Evolutionary conservation across 2,113 vertebrate species (phyloP), one percentile per base, ranked within the genome.

Genomic region (Elanoides forficatus): DNA sequence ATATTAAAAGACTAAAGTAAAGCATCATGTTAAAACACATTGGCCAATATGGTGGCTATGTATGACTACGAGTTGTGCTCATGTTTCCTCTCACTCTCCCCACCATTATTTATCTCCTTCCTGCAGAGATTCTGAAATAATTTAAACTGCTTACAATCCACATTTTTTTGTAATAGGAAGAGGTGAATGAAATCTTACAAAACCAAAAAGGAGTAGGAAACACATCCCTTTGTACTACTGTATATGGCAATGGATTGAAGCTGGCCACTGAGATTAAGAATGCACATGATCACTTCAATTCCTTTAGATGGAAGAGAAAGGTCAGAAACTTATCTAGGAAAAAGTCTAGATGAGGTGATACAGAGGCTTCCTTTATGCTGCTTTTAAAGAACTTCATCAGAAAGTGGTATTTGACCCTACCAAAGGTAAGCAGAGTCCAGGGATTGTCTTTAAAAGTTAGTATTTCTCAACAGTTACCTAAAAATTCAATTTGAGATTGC

Each of bases 341-440:
- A 92, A 90, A 81, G 75, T 75, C 63, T 75, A 86, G 88, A 88
- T 81, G 55, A 95, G 86, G 68, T 89, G 80, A 92, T 58, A 92
- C 4, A 91, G 68, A 71, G 50, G 59, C 26, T 93, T 94, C 76
- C 79, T 94, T 97, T 93, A 88, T 52, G 68, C 73, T 88, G 40
- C 68, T 95, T 94, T 95, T 88, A 95, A 90, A 94, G 40, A 93
- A 78, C 55, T 75, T 94, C 38, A 92, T 86, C 86, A 91, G 72
- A 97, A 93, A 92, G 71, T 79, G 43, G 83, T 96, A 88, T 89
- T 81, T 97, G 93, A 95, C 92, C 88, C 86, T 78, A 81, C 59
- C 53, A 89, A 92, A 96, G 60, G 65, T 86, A 97, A 91, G 80
- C 47, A 75, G 52, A 88, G 86, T 87, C 68, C 76, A 89, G 60